Conservation (phyloP, 2,797 vertebrate species). For the Muscicapa striata region DNA sequence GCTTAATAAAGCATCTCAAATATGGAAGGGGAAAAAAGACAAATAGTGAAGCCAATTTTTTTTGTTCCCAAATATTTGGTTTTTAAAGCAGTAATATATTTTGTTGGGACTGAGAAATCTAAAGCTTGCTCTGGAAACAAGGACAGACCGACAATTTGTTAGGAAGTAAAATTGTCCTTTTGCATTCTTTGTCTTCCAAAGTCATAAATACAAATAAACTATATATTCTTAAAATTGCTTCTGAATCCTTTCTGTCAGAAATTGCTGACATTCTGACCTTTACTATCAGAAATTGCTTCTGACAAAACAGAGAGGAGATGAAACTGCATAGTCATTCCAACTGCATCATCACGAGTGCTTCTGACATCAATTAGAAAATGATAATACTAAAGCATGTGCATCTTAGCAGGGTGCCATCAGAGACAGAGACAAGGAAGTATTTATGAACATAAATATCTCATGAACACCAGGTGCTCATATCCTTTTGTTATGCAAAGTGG, state of each 20-base stretch:
- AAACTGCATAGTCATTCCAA: not conserved
- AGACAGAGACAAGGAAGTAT: not conserved
- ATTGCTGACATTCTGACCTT: not conserved
- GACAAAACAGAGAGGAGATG: not conserved
- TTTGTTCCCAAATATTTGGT: not conserved
- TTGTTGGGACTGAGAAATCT: not conserved
- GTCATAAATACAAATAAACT: not conserved
- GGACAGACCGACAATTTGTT: not conserved
- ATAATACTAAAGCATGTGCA: not conserved
- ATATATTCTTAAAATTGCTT: not conserved
- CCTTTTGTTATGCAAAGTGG: accelerated
- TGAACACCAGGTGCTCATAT: not conserved
- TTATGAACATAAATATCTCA: not conserved
- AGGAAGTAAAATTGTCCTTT: not conserved
- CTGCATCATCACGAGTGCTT: not conserved
- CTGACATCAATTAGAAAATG: not conserved
- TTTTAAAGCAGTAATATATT: not conserved
- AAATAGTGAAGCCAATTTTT: not conserved
- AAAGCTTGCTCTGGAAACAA: not conserved
- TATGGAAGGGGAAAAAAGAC: not conserved
- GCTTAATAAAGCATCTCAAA: not conserved
- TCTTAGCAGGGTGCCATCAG: not conserved
- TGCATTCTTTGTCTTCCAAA: not conserved
- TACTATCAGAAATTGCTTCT: not conserved
- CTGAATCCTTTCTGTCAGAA: not conserved